Conservation (phyloP, 2,113 vertebrate genomes). For the Leucopsar rothschildi region DNA sequence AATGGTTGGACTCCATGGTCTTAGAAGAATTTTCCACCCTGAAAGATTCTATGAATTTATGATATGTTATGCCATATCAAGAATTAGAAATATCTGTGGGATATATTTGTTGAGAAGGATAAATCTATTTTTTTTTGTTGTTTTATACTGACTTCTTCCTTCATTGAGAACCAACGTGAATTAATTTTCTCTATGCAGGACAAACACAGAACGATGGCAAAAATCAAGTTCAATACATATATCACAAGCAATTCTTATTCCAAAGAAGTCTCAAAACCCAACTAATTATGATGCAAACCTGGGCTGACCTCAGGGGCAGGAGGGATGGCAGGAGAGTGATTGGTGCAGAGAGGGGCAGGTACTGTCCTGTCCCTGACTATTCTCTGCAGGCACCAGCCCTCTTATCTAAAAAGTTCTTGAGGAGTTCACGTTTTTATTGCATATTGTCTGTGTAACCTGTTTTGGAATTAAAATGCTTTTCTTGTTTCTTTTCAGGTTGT, state of each 20-base stretch:
- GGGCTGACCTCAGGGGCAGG: no score
- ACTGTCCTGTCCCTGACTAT: not conserved
- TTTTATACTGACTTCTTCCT: not conserved
- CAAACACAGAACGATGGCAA: not conserved
- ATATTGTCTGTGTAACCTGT: not conserved
- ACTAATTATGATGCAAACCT: not conserved
- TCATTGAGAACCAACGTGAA: not conserved
- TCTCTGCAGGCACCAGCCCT: not conserved
- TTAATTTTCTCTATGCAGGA: not conserved
- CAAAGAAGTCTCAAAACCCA: not conserved
- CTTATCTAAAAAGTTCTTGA: rapidly evolving
- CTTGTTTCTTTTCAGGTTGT: not conserved
- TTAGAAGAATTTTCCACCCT: not conserved
- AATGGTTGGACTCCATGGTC: rapidly evolving
- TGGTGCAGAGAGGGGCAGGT: not conserved
- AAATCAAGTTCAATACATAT: not conserved
- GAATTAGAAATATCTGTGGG: not conserved
- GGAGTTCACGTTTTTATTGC: not conserved
- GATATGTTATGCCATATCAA: not conserved
- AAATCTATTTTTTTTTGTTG: not conserved
- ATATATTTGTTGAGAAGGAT: not conserved
- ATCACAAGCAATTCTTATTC: not conserved
- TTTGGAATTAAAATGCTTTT: not conserved
- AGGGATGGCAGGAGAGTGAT: not conserved
- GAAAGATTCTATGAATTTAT: not conserved